Percentiles rank a stretch among this genome's conserved stretches.
phyloP scores from a whole-genome alignment of 1,140 invertebrate species.

The Diploscapter pachys region DNA sequence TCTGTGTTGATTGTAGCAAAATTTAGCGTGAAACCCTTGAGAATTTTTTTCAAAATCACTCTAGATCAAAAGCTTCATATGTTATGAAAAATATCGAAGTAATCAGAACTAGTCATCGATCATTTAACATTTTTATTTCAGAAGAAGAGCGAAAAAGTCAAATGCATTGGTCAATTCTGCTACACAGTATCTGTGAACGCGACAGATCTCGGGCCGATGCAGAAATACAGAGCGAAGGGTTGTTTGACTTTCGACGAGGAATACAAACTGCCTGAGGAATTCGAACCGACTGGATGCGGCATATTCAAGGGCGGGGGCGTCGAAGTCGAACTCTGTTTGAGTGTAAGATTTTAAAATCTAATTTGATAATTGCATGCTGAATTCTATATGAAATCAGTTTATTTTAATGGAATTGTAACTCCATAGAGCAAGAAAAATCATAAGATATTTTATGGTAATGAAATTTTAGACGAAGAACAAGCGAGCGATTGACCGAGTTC shows the following conservation, averaged over 20 bases:
- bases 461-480: constrained; percentile 42
- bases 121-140: too few species aligned
- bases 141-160: constrained; percentile 28
- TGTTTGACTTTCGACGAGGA: constrained; percentile 49
- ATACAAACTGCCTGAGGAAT: constrained; percentile 50
- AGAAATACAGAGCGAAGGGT: constrained; percentile 44
- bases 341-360: constrained; percentile 27
- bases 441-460: neutral
- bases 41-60: constrained; percentile 18
- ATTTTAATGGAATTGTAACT: neutral
- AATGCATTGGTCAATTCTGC: constrained; percentile 53
- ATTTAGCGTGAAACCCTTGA: too few species aligned
- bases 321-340: constrained; percentile 48
- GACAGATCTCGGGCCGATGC: constrained; percentile 50
- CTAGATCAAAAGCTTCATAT: neutral
- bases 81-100: too few species aligned
- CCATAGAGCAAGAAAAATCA: neutral
- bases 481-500: constrained; percentile 42
- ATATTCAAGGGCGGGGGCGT: constrained; percentile 49
- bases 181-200: constrained; percentile 44
- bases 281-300: constrained; percentile 55
- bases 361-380: neutral
- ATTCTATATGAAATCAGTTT: constrained; percentile 3
- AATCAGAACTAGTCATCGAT: too few species aligned
- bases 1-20: too few species aligned